Conservation (phyloP, 2,113 vertebrate genomes). For the Mesocricetus auratus region DNA sequence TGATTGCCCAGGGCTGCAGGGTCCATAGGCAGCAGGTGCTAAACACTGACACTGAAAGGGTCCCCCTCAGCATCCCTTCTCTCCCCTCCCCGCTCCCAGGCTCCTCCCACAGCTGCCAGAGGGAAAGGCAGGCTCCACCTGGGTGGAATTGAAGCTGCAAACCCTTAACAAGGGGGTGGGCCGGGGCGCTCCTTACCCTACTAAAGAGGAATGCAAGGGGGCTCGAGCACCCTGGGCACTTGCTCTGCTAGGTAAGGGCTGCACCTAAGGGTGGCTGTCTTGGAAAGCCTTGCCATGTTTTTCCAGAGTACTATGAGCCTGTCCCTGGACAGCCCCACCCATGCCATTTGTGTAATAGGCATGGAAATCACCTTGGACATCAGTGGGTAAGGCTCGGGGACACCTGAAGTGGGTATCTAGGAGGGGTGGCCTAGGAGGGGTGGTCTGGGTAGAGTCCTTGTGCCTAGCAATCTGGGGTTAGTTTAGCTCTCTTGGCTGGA, state of each 20-base stretch:
- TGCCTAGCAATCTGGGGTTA: rapidly evolving
- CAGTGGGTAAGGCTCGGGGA: conserved; percentile 72
- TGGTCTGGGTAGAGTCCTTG: rapidly evolving
- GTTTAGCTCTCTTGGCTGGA: neutral
- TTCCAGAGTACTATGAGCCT: conserved; percentile 77
- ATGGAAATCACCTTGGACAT: conserved; percentile 80
- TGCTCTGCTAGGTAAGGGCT: rapidly evolving
- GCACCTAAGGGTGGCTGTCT: neutral
- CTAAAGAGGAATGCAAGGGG: neutral
- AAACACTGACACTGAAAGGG: rapidly evolving
- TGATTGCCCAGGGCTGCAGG: rapidly evolving
- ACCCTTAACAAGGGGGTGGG: conserved; percentile 49
- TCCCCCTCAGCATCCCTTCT: rapidly evolving
- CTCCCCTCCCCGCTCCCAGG: neutral
- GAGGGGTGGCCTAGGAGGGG: rapidly evolving
- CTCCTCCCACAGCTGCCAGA: neutral
- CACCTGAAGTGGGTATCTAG: neutral
- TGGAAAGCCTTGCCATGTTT: conserved; percentile 40
- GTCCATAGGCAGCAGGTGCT: neutral
- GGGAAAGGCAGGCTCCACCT: neutral
- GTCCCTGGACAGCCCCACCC: conserved; percentile 74
- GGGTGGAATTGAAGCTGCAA: neutral
- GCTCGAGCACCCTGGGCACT: rapidly evolving
- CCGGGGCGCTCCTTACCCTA: neutral
- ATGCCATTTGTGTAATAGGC: conserved; percentile 79